phyloP scores from a whole-genome alignment of 2,888 invertebrate species.

The Sinhomidia bicolor region DNA sequence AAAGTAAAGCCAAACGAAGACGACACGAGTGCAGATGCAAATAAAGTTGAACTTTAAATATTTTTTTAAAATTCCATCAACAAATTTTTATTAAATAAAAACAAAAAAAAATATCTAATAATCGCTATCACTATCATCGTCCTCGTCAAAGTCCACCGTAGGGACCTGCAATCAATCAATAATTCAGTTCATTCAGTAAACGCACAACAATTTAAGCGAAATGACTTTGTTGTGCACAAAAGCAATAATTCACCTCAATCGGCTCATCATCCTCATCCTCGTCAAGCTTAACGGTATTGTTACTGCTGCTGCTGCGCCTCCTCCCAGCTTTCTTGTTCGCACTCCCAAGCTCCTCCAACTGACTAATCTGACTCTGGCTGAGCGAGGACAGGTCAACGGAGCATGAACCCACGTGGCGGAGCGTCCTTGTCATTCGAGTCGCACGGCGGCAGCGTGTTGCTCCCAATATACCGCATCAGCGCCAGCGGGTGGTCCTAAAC shows the following conservation, averaged over 20 bases:
- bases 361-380: neutral
- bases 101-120: neutral
- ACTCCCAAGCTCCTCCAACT: constrained; percentile 34
- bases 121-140: constrained; percentile 2
- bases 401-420: constrained; percentile 7
- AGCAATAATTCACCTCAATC: too few relatives aligned
- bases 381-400: constrained; percentile 19
- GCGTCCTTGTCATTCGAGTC: neutral
- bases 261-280: constrained; percentile 35
- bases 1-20: neutral
- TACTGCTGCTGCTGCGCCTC: neutral
- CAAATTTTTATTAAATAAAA: neutral
- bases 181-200: too few relatives aligned
- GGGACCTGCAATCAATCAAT: too few relatives aligned
- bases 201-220: too few relatives aligned
- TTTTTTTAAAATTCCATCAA: neutral
- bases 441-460: constrained; percentile 23
- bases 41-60: constrained; percentile 49
- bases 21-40: neutral
- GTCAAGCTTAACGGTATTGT: neutral
- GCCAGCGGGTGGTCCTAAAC: constrained; percentile 34
- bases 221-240: too few relatives aligned
- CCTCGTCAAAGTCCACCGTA: neutral
- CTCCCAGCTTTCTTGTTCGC: neutral
- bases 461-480: constrained; percentile 42